Evolutionary conservation across 1,140 invertebrate genomes (phyloP), one percentile per base, ranked within the genome.

Genomic region (Battus philenor): DNA sequence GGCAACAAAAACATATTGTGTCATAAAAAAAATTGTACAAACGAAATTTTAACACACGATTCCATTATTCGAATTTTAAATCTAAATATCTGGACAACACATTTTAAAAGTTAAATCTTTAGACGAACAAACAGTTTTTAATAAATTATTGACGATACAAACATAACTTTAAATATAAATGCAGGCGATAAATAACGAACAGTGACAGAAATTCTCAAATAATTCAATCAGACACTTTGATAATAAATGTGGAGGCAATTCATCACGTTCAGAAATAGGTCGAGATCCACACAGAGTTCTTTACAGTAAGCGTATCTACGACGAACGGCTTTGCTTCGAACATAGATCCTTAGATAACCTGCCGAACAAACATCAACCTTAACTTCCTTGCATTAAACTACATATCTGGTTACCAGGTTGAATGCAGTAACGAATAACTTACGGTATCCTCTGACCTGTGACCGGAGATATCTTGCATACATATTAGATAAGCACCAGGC

Each of bases 391-490:
- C 1, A 29, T 36, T 53, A 61, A 47, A 50, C 41, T 39, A 22
- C 39, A 55, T 4, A 55, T 47, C 56, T 48, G 44, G 33, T 32
- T 47, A 17, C n/a, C 45, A 34, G 12, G 41, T n/a, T 33, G 38
- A 2, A 20, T 18, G 10, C 10, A 13, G 20, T 8, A 26, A 39
- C 49, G 24, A 52, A 33, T 38, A 49, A 49, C 54, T 74, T 68
- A 71, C 68, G 70, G 63, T 71, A 74, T 68, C 68, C 56, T 26
- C 33, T 65, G 65, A 65, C 68, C 70, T 71, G 54, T 60, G 68
- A 70, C 65, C 68, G 50, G 34, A 70, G 70, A 70, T 73, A 73
- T 48, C 49, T 54, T 49, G 34, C 44, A 50, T 53, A 62, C 33
- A 73, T 64, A 69, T 73, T 65, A 70, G 59, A 54, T 58, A 56